Conservation (phyloP, 2,888 invertebrate genomes). For the Ceramica pisi region DNA sequence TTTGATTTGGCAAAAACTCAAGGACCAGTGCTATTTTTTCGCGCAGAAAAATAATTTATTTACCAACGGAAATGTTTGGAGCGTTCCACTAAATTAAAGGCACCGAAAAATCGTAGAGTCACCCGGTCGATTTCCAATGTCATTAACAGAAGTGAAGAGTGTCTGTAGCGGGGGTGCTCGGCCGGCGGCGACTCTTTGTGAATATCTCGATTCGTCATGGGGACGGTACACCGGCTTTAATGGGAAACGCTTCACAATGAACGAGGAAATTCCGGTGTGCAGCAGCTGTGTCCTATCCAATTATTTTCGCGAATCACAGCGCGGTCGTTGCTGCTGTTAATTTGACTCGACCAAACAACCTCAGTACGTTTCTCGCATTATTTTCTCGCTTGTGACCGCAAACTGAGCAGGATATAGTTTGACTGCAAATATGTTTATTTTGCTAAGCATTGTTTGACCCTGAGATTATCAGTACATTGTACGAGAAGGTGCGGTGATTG, state of each 20-base stretch:
- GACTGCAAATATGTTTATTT: constrained; percentile 48
- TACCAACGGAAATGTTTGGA: constrained; percentile 51
- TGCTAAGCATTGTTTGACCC: constrained; percentile 39
- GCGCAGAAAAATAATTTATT: constrained; percentile 55
- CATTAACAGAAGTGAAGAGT: constrained; percentile 71
- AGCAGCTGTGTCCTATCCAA: constrained; percentile 78
- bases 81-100: constrained; percentile 66
- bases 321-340: constrained; percentile 66
- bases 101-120: constrained; percentile 70
- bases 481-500: constrained; percentile 48
- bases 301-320: constrained; percentile 80
- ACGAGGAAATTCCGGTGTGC: constrained; percentile 83
- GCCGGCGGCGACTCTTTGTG: constrained; percentile 74
- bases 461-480: constrained; percentile 53
- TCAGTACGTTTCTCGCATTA: constrained; percentile 9
- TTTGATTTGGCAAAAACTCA: constrained; percentile 51
- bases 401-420: constrained; percentile 44
- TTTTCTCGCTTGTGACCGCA: constrained; percentile 6
- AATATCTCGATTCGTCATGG: constrained; percentile 80
- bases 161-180: constrained; percentile 60
- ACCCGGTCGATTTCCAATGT: constrained; percentile 73
- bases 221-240: constrained; percentile 74
- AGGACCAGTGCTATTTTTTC: constrained; percentile 48
- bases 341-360: constrained; percentile 44
- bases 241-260: constrained; percentile 82